Evolutionary conservation across 2,888 invertebrate genomes (phyloP), one percentile per base, ranked within the genome.

Genomic region (Gnatocerus cornutus): DNA sequence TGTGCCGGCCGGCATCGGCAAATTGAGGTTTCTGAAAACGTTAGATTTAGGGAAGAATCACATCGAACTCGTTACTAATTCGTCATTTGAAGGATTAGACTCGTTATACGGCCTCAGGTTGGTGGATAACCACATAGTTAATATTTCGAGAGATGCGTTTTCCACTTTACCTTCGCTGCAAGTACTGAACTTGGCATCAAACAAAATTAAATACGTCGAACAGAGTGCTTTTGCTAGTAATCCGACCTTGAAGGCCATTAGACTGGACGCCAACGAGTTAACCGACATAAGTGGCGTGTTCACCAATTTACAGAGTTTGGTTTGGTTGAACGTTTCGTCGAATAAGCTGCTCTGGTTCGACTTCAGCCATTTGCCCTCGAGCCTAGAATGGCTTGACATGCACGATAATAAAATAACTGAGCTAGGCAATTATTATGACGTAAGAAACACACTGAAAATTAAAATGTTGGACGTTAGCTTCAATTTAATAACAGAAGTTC

Each of bases 31-130:
- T 78, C 86, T 96, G 78, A 92, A 91, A 80, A 91, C 92, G 27
- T 86, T 96, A 69, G 93, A 95, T 85, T 87, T 96, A 77, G 93
- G 93, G 52, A 93, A 93, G 86, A 96, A 96, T 85, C 88, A 89
- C 80, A 91, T 96, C 80, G 89, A 90, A 73, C 87, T 87, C 74
- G 88, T 96, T 65, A 89, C 88, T 67, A 91, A 91, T 80, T 87
- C 90, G 68, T 91, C 92, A 56, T 93, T 95, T 78, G 88, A 89
- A 80, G 93, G 93, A 3, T 85, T 95, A 74, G 89, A 90, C 79
- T 90, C 92, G 77, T 87, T 96, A 45, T 91, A 91, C 79, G 92
- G 93, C 10, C 85, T 96, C 66, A 88, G 94, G 52, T 85, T 96
- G 62, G 93, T 94, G 55, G 92, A 93, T 81, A 96, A 96, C 85